Evolutionary conservation across 2,113 vertebrate genomes (phyloP).

Genomic region (Cynocephalus volans): DNA sequence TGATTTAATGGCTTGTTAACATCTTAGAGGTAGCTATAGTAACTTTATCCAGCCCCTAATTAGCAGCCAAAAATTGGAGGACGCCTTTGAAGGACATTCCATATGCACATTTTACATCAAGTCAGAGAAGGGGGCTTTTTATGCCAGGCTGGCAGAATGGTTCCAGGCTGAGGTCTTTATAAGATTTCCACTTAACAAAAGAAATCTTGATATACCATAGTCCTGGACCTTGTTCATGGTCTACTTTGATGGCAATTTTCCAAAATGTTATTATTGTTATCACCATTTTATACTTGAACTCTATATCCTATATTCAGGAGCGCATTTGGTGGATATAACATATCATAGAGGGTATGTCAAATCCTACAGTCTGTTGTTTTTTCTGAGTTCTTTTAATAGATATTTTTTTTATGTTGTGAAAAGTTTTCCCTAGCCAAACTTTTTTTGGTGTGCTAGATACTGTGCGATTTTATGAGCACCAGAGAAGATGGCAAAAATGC

Average conservation of each 20-base stretch:
- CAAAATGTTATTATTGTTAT: no score
- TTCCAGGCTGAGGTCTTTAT: not conserved
- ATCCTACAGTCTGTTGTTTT: not conserved
- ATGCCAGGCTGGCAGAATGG: no score
- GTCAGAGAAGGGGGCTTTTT: not conserved
- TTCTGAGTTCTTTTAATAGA: not conserved
- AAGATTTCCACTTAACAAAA: not conserved
- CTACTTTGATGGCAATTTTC: not conserved
- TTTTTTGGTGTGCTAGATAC: not conserved
- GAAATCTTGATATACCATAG: not conserved
- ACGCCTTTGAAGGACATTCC: not conserved
- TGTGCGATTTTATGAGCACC: not conserved
- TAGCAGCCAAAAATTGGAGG: not conserved
- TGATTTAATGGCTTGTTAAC: not conserved
- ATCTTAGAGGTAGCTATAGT: not conserved
- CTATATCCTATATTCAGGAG: not conserved
- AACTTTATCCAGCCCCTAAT: not conserved
- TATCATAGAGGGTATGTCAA: not conserved
- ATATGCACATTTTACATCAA: not conserved
- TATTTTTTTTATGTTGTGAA: not conserved
- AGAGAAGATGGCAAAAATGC: not conserved
- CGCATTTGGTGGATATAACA: not conserved
- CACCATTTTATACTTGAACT: not conserved
- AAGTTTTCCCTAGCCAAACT: not conserved
- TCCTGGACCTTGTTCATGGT: not conserved